phyloP scores from a whole-genome alignment of 2,113 vertebrate species.

The Miniopterus natalensis region DNA sequence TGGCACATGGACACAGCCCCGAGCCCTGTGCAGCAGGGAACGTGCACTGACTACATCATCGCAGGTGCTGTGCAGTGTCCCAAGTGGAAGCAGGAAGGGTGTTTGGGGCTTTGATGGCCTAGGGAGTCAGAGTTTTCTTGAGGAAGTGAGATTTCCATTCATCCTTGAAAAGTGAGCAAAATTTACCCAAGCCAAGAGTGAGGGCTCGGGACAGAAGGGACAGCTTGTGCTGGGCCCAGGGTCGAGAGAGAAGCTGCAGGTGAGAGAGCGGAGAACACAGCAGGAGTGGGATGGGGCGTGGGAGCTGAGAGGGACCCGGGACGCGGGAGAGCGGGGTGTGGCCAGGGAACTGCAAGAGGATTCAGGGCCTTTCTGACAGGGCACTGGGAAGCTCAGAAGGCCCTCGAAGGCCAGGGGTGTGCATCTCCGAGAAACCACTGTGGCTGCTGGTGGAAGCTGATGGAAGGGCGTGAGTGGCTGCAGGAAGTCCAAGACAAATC shows the following conservation, averaged over 20 bases:
- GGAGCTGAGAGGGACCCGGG: not conserved
- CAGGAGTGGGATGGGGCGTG: fast-evolving
- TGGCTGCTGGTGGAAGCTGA: not conserved
- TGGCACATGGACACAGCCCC: fast-evolving
- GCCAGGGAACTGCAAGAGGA: not conserved
- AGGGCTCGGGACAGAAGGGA: not conserved
- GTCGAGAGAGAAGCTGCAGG: fast-evolving
- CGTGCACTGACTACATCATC: fast-evolving
- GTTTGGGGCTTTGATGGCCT: not conserved
- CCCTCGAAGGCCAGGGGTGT: not conserved
- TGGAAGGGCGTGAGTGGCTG: not conserved
- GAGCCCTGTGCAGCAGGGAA: fast-evolving
- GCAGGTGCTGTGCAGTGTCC: not conserved
- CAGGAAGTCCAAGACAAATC: not conserved
- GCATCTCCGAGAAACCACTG: not conserved
- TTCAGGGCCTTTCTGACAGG: fast-evolving
- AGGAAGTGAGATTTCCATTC: not conserved
- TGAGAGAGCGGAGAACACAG: fast-evolving
- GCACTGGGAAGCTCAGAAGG: fast-evolving
- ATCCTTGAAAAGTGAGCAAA: not conserved
- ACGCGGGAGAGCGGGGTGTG: fast-evolving
- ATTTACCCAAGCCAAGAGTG: not conserved
- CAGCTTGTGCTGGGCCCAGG: not conserved
- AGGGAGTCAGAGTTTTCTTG: not conserved
- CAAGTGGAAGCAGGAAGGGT: no score